Evolutionary conservation across 2,797 vertebrate genomes (phyloP).

Genomic region (Pipistrellus kuhlii): DNA sequence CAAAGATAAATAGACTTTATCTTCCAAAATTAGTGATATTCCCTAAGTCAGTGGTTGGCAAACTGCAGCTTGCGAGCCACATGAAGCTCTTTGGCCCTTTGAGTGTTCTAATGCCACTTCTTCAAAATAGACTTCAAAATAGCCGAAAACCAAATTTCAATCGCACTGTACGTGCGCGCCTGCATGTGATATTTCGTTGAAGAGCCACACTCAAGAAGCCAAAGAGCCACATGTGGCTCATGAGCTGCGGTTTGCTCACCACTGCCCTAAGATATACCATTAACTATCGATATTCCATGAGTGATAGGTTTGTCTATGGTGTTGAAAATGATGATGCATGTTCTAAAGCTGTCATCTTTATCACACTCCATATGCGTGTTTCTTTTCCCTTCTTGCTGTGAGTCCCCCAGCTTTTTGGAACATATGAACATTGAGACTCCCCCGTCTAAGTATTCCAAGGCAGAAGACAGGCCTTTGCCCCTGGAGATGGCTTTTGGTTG

Average conservation of each 20-base stretch:
- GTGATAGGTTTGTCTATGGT: not conserved
- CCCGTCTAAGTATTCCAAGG: not conserved
- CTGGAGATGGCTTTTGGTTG: not conserved
- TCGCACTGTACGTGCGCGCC: no score
- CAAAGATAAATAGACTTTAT: not conserved
- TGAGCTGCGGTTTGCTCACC: no score
- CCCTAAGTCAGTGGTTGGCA: not conserved
- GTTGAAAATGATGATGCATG: not conserved
- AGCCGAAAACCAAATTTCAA: no score
- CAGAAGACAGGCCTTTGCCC: not conserved
- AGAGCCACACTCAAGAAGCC: no score
- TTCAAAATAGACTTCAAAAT: no score
- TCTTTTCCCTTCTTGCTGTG: not conserved
- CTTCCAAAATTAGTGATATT: not conserved
- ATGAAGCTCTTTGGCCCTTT: no score
- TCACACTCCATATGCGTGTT: not conserved
- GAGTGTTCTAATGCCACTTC: no score
- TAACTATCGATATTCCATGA: not conserved
- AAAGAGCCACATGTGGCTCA: no score
- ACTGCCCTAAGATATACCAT: not conserved
- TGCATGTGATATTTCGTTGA: no score
- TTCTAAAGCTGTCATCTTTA: not conserved
- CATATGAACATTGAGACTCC: not conserved
- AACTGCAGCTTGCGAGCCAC: no score
- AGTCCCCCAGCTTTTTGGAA: constrained; percentile 24